Percentiles rank a stretch among this genome's conserved stretches.
phyloP scores from a whole-genome alignment of 1,140 invertebrate genomes.

The Scaptodrosophila lebanonensis region DNA sequence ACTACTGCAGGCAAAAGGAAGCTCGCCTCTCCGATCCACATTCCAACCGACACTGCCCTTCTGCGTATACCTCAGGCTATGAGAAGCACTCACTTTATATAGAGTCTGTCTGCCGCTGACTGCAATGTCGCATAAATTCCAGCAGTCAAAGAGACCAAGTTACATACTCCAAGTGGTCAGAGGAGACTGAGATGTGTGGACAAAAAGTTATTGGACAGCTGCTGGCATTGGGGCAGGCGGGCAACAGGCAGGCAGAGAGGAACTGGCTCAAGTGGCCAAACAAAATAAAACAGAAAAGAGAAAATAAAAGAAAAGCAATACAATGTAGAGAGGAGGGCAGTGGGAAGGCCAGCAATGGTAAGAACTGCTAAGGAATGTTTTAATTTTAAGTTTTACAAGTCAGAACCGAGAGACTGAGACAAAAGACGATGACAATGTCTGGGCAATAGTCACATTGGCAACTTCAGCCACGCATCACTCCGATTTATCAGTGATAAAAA shows the following conservation, averaged over 20 bases:
- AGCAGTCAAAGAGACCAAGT: slow-evolving; percentile 2
- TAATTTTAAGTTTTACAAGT: slow-evolving; percentile 49
- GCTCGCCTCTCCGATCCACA: no score
- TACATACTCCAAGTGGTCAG: no score
- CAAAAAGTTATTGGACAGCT: no score
- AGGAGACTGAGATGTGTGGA: no score
- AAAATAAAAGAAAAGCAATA: slow-evolving; percentile 1
- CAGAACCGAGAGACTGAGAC: no score
- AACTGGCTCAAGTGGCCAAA: neutral
- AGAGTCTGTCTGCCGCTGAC: slow-evolving; percentile 9
- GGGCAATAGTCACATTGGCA: no score
- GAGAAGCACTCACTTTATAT: slow-evolving; percentile 9
- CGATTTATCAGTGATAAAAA: slow-evolving; percentile 40
- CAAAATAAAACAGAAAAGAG: neutral
- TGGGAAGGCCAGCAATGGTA: slow-evolving; percentile 12
- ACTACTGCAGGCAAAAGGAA: no score
- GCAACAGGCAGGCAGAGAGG: neutral
- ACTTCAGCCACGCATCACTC: slow-evolving; percentile 21
- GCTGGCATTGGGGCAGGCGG: no score
- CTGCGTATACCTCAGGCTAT: no score
- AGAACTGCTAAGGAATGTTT: slow-evolving; percentile 54
- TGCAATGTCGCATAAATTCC: slow-evolving; percentile 12
- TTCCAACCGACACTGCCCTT: no score
- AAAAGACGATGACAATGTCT: no score
- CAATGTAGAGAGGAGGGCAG: slow-evolving; percentile 6